phyloP scores from a whole-genome alignment of 2,888 invertebrate genomes.

The Anoplius nigerrimus region DNA sequence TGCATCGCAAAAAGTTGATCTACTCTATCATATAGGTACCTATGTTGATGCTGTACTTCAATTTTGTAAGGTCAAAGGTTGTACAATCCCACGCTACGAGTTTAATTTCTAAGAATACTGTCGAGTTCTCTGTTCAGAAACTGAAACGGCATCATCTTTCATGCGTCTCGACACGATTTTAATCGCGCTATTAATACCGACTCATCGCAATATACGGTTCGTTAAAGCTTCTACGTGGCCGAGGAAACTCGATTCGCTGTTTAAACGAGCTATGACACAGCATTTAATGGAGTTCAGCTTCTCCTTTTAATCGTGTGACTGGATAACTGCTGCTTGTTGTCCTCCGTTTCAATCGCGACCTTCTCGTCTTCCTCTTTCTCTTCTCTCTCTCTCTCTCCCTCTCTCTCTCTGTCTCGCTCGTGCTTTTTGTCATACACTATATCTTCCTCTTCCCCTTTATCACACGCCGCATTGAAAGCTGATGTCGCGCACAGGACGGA shows the following conservation, averaged over 20 bases:
- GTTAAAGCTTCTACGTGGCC: conserved; percentile 3
- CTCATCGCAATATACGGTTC: not conserved
- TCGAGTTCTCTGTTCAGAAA: too few species aligned
- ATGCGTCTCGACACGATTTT: not conserved
- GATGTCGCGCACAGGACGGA: not conserved
- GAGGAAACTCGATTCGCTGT: conserved; percentile 2
- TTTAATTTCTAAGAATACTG: too few species aligned
- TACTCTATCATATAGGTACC: too few species aligned
- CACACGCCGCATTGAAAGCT: not conserved
- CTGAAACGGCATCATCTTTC: too few species aligned
- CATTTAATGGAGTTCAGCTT: conserved; percentile 21
- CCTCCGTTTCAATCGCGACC: conserved; percentile 24
- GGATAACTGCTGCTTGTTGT: conserved; percentile 14
- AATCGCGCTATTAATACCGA: not conserved
- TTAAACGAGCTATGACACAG: conserved; percentile 13
- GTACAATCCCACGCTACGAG: too few species aligned
- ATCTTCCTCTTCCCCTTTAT: not conserved
- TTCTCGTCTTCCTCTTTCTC: conserved; percentile 3
- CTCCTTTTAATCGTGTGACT: conserved; percentile 19
- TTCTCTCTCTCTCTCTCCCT: not conserved
- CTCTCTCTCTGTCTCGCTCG: not conserved
- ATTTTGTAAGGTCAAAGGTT: too few species aligned
- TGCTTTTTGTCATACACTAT: too few species aligned
- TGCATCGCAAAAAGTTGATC: too few species aligned
- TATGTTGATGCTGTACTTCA: too few species aligned